A percentile compares a stretch with the other conserved stretches of the same genome.
Conservation (phyloP, 2,888 invertebrate species). For the Gonocerus acuteangulatus region DNA sequence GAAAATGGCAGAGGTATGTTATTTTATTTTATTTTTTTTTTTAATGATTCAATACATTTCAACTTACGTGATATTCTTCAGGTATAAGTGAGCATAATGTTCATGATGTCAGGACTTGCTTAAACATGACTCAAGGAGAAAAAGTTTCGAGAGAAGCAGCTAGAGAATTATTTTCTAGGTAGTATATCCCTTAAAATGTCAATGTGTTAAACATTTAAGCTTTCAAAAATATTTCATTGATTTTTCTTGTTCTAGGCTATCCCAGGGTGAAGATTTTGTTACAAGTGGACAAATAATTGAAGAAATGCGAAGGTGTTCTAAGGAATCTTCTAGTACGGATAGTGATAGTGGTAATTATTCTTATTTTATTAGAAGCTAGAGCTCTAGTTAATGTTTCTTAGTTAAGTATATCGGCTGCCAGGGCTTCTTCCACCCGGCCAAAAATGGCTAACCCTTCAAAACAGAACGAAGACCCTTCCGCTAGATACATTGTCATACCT, state of each 20-base stretch:
- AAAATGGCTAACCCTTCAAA: too few species aligned
- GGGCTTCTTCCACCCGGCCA: too few species aligned
- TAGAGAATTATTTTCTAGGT: slow-evolving; percentile 75
- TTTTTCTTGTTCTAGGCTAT: slow-evolving; percentile 45
- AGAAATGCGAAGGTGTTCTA: slow-evolving; percentile 44
- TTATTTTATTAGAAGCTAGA: too few species aligned
- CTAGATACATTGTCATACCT: too few species aligned
- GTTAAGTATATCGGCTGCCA: too few species aligned
- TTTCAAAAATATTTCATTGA: too few species aligned
- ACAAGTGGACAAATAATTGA: slow-evolving; percentile 76
- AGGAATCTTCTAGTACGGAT: background rate
- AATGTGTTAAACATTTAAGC: too few species aligned
- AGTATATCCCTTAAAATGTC: slow-evolving; percentile 31
- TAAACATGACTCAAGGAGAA: slow-evolving; percentile 77
- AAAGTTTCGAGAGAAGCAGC: slow-evolving; percentile 82
- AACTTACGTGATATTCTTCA: slow-evolving; percentile 30
- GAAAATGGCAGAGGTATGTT: slow-evolving; percentile 52
- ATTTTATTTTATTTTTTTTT: too few species aligned
- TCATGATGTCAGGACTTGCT: slow-evolving; percentile 65
- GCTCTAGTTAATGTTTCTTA: too few species aligned
- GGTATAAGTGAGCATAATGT: slow-evolving; percentile 68
- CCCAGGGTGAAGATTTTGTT: slow-evolving; percentile 79
- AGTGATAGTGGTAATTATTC: background rate
- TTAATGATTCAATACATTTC: background rate
- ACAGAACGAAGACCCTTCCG: too few species aligned